Percentiles rank a stretch among this genome's conserved stretches.
Conservation (phyloP, 2,113 vertebrate genomes). For the Sorex araneus region DNA sequence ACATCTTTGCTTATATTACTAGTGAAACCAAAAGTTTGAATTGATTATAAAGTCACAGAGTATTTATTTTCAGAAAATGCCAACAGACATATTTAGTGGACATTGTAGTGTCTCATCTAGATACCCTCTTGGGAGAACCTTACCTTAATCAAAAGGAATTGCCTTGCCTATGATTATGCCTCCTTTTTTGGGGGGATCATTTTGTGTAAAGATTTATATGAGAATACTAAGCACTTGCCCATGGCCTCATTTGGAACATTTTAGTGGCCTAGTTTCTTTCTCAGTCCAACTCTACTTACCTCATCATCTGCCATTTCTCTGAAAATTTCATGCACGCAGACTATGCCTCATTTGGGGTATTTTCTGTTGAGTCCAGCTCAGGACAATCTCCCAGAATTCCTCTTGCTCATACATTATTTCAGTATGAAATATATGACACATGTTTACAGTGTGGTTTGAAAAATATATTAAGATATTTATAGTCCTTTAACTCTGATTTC, state of each 20-base stretch:
- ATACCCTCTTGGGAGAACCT: not conserved
- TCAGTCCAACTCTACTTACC: not conserved
- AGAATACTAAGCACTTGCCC: not conserved
- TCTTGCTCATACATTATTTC: not conserved
- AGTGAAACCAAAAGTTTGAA: not conserved
- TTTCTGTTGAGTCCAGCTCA: not conserved
- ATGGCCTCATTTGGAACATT: not conserved
- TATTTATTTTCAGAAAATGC: slow-evolving; percentile 4
- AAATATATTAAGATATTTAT: not conserved
- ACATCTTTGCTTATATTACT: not conserved
- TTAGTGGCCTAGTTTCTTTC: not conserved
- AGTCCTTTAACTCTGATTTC: not conserved
- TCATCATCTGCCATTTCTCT: not conserved
- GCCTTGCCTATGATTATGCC: not conserved
- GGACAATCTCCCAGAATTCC: not conserved
- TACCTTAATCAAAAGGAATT: not conserved
- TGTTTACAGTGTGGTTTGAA: not conserved
- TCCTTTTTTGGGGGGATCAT: not conserved
- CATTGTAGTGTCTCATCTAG: too few relatives aligned
- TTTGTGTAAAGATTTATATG: not conserved
- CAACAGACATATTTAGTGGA: not conserved
- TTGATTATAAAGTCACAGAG: not conserved
- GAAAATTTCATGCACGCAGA: not conserved
- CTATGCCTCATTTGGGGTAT: not conserved
- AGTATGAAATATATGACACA: not conserved